phyloP scores from a whole-genome alignment of 2,888 invertebrate species.

The Ptychoptera albimana region DNA sequence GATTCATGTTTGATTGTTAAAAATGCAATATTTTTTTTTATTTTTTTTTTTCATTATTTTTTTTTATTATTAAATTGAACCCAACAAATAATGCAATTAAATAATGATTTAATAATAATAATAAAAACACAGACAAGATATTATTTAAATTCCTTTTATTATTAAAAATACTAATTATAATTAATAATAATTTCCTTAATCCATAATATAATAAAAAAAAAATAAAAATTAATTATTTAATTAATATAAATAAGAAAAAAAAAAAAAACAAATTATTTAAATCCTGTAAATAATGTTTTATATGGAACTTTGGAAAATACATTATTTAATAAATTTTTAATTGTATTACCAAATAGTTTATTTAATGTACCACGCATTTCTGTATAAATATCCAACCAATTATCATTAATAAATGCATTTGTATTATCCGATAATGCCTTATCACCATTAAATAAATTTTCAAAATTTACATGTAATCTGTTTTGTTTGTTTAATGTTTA shows the following conservation, averaged over 20 bases:
- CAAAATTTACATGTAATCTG: slow-evolving; percentile 18
- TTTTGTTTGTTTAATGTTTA: too few relatives aligned
- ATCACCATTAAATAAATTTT: slow-evolving; percentile 31
- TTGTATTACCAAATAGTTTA: slow-evolving; percentile 21
- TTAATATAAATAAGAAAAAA: neutral
- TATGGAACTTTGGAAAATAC: slow-evolving; percentile 27
- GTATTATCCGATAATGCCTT: slow-evolving; percentile 29
- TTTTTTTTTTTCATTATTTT: too few relatives aligned
- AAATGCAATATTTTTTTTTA: too few relatives aligned
- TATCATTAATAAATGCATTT: slow-evolving; percentile 33
- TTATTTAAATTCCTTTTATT: too few relatives aligned
- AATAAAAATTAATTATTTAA: slow-evolving; percentile 6
- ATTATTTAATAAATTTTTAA: slow-evolving; percentile 19
- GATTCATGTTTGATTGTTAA: too few relatives aligned
- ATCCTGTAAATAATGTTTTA: slow-evolving; percentile 18
- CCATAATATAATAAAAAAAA: neutral
- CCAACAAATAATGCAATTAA: too few relatives aligned
- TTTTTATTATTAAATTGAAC: too few relatives aligned
- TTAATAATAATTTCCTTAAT: too few relatives aligned
- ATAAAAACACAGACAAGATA: too few relatives aligned
- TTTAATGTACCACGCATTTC: slow-evolving; percentile 26
- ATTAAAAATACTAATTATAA: too few relatives aligned
- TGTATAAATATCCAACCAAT: slow-evolving; percentile 29
- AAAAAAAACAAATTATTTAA: slow-evolving; percentile 6
- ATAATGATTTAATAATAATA: too few relatives aligned